Conservation (phyloP, 2,797 vertebrate genomes). For the Ctenochaetus hawaiiensis region DNA sequence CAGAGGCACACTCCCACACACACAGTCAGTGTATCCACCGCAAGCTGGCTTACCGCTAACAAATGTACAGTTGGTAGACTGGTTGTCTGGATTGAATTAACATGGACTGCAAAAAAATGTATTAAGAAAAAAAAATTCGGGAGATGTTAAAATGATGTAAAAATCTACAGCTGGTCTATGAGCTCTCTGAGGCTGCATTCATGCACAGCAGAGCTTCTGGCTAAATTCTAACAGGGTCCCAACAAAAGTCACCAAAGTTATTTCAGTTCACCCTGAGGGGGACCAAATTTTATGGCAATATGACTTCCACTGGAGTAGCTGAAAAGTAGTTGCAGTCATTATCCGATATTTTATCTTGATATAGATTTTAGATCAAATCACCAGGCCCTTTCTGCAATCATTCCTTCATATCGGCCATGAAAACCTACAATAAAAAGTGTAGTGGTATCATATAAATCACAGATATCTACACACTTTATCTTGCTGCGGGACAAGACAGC, state of each 20-base stretch:
- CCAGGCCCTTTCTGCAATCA: neutral
- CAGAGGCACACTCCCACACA: neutral
- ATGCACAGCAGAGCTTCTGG: neutral
- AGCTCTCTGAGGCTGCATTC: too few species aligned
- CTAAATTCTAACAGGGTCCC: neutral
- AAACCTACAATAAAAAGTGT: constrained; percentile 12
- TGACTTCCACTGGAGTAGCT: neutral
- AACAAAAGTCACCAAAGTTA: neutral
- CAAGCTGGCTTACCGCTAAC: neutral
- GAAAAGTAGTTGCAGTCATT: neutral
- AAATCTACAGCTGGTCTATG: too few species aligned
- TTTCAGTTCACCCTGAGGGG: neutral
- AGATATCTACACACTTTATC: constrained; percentile 14
- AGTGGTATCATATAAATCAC: neutral
- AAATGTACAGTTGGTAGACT: neutral
- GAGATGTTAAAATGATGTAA: too few species aligned
- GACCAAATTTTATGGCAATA: neutral
- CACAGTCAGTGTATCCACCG: neutral
- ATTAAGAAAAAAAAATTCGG: too few species aligned
- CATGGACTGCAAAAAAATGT: neutral
- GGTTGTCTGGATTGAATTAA: neutral
- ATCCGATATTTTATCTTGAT: neutral
- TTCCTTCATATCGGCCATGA: neutral
- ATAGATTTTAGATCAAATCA: neutral
- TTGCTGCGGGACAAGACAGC: constrained; percentile 12